Conservation (phyloP, 1,140 invertebrate species). For the Globodera ellingtonae region DNA sequence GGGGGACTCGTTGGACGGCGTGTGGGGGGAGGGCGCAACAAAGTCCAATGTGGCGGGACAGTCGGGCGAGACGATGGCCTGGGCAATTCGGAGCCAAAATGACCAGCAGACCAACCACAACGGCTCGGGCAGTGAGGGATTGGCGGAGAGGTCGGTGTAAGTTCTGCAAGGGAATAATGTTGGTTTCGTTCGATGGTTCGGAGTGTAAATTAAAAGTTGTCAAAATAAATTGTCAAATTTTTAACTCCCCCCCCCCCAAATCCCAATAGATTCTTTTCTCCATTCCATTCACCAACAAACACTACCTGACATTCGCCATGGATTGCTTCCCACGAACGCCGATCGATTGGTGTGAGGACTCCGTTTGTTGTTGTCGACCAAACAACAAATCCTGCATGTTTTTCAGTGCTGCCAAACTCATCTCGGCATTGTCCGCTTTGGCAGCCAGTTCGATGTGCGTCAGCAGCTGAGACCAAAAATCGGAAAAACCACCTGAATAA, state of each 20-base stretch:
- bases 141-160: constrained; percentile 24
- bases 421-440: constrained; percentile 67
- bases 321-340: constrained; percentile 2
- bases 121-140: constrained; percentile 41
- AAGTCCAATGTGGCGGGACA: constrained; percentile 31
- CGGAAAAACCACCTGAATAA: constrained; percentile 50
- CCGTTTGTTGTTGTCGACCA: constrained; percentile 37
- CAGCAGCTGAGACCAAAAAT: constrained; percentile 50
- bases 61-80: constrained; percentile 42
- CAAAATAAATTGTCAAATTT: no score
- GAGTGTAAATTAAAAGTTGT: no score
- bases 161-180: constrained; percentile 1
- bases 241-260: background rate
- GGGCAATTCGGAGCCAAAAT: constrained; percentile 44
- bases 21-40: background rate
- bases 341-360: background rate
- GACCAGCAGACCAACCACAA: constrained; percentile 57
- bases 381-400: constrained; percentile 66
- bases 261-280: background rate
- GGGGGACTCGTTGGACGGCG: background rate
- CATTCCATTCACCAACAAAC: background rate
- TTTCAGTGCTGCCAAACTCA: constrained; percentile 69
- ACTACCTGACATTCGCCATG: background rate
- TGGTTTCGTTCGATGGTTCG: background rate
- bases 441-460: constrained; percentile 67